A percentile compares a stretch with the other conserved stretches of the same genome.
These are phyloP conservation scores for Seriola quinqueradiata DNA, from an alignment of 2,113 vertebrate species.

Conservation along the genomic window DNA sequence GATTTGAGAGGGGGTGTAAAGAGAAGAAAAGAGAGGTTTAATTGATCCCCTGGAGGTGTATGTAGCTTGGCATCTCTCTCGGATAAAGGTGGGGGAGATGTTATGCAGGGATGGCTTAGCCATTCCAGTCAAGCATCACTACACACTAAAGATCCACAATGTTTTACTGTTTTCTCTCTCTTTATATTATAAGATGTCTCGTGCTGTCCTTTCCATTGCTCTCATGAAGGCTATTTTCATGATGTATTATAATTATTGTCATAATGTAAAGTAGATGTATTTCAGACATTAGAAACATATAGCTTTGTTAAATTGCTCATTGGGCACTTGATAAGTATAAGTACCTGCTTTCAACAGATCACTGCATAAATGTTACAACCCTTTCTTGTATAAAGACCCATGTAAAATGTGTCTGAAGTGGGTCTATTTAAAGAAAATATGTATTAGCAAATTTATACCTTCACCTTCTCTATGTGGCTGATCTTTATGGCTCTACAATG, in stretches of 20 bases:
- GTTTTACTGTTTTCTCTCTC: not conserved
- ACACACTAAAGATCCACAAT: conserved; percentile 13
- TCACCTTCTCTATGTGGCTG: not conserved
- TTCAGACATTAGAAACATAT: not conserved
- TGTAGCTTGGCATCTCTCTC: conserved; percentile 54
- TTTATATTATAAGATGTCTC: not conserved
- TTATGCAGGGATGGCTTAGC: conserved; percentile 44
- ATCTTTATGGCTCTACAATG: not conserved
- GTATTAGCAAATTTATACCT: conserved; percentile 10
- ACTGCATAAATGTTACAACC: not conserved
- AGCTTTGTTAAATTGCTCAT: not conserved
- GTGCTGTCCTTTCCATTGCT: not conserved
- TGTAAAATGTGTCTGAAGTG: too few relatives aligned
- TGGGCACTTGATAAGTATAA: not conserved
- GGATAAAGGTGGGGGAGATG: conserved; percentile 63
- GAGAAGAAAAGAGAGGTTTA: conserved; percentile 73
- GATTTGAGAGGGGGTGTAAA: conserved; percentile 74
- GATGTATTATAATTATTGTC: not conserved
- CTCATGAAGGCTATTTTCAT: conserved; percentile 2
- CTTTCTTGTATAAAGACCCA: not conserved
- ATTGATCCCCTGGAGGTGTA: conserved; percentile 79
- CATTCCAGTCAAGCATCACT: conserved; percentile 57
- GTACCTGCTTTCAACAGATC: not conserved
- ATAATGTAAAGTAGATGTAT: not conserved
- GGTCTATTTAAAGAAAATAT: not conserved